These are phyloP conservation scores for Bujurquina vittata DNA, from an alignment of 2,113 vertebrate genomes.

Conservation along the genomic window DNA sequence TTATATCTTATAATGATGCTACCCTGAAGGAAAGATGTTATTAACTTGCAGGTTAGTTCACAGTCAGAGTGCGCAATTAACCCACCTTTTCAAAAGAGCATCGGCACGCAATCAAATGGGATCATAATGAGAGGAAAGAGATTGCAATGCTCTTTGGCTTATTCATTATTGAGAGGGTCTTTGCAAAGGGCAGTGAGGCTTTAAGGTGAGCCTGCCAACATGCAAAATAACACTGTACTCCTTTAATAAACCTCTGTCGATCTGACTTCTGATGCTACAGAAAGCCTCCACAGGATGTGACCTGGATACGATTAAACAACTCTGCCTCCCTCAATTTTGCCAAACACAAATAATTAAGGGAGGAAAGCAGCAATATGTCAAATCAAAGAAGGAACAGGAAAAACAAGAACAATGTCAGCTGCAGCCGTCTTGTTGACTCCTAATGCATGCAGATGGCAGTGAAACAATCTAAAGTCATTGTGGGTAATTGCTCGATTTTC, in stretches of 20 bases:
- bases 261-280: slow-evolving; percentile 29
- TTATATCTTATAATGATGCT: slow-evolving; percentile 73
- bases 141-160: slow-evolving; percentile 39
- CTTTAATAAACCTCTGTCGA: slow-evolving; percentile 48
- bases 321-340: not conserved
- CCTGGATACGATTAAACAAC: slow-evolving; percentile 27
- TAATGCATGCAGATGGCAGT: not conserved
- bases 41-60: slow-evolving; percentile 78
- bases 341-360: slow-evolving; percentile 29
- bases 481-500: slow-evolving; percentile 13
- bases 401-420: not conserved
- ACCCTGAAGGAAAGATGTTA: slow-evolving; percentile 76
- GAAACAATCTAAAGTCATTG: not conserved
- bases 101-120: slow-evolving; percentile 53
- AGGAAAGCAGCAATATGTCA: not conserved
- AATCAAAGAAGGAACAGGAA: not conserved
- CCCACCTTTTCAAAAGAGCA: slow-evolving; percentile 63
- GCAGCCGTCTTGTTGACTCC: not conserved
- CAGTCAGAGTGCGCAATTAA: slow-evolving; percentile 71
- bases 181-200: slow-evolving; percentile 54
- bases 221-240: slow-evolving; percentile 56
- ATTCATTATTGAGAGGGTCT: slow-evolving; percentile 65
- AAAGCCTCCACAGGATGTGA: slow-evolving; percentile 33
- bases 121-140: slow-evolving; percentile 67
- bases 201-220: slow-evolving; percentile 52